These are phyloP conservation scores for Epicampocera succincta DNA, from an alignment of 2,888 invertebrate genomes.

Conservation along the genomic window DNA sequence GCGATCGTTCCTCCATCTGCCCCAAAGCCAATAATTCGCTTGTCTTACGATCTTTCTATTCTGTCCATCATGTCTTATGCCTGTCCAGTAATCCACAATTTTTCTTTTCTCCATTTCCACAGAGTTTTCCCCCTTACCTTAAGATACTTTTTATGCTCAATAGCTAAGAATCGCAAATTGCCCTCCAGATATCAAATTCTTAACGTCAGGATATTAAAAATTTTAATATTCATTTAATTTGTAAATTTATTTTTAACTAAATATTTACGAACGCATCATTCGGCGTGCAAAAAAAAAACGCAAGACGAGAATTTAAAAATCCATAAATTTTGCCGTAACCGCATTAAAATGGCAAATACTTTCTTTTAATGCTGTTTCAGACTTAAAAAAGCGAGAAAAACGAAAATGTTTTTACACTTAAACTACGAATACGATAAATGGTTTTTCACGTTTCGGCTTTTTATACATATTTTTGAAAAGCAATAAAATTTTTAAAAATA, in stretches of 20 bases:
- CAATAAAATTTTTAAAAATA: constrained; percentile 37
- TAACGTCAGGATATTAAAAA: too few relatives aligned
- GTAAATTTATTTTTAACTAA: constrained; percentile 13
- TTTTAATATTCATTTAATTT: background rate
- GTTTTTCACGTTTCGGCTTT: background rate
- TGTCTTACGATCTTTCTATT: too few relatives aligned
- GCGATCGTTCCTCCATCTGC: too few relatives aligned
- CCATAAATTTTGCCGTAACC: constrained; percentile 35
- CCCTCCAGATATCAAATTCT: background rate
- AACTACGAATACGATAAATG: constrained; percentile 25
- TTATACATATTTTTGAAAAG: constrained; percentile 37
- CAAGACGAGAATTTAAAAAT: constrained; percentile 12
- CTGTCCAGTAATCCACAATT: too few relatives aligned
- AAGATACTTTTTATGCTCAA: background rate
- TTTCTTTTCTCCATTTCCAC: too few relatives aligned
- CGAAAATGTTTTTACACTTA: constrained; percentile 9
- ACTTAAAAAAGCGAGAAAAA: background rate
- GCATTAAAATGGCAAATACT: constrained; percentile 2
- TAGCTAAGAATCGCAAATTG: background rate
- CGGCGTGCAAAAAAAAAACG: background rate
- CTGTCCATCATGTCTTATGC: too few relatives aligned
- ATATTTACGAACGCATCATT: constrained; percentile 6
- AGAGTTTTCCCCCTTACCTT: background rate
- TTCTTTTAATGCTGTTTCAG: background rate
- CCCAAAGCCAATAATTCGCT: too few relatives aligned